These are phyloP conservation scores for Drosophila dives DNA, from an alignment of 2,888 invertebrate genomes.

Conservation along the genomic window DNA sequence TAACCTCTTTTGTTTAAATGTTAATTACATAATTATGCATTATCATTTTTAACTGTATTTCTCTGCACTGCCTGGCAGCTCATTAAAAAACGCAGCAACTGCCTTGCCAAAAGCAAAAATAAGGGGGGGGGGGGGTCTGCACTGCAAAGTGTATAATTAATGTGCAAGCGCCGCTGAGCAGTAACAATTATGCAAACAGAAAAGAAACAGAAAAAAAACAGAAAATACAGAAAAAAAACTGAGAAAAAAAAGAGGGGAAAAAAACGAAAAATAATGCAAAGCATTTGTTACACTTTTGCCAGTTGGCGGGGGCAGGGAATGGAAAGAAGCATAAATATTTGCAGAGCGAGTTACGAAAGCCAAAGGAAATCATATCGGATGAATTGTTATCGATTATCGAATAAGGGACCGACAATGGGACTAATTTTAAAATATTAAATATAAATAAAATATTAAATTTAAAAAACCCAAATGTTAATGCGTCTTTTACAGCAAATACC, in stretches of 20 bases:
- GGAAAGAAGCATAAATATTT: background rate
- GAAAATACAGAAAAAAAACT: background rate
- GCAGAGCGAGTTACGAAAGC: background rate
- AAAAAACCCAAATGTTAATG: background rate
- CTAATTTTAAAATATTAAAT: background rate
- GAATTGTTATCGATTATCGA: background rate
- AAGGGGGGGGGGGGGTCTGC: constrained; percentile 12
- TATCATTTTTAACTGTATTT: constrained; percentile 65
- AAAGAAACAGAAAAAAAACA: background rate
- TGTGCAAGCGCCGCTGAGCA: constrained; percentile 62
- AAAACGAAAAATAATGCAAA: constrained; percentile 23
- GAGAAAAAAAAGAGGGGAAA: background rate
- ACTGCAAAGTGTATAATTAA: constrained; percentile 80
- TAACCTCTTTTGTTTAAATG: constrained; percentile 82
- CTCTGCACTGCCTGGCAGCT: constrained; percentile 50
- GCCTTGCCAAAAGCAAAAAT: constrained; percentile 2
- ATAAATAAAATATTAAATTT: background rate
- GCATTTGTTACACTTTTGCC: constrained; percentile 55
- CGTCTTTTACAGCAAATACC: background rate
- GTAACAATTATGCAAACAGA: constrained; percentile 57
- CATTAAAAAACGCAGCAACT: constrained; percentile 76
- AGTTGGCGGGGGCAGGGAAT: background rate
- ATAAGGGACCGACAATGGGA: background rate
- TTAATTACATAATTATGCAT: constrained; percentile 84
- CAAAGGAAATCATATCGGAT: background rate